Evolutionary conservation across 2,113 vertebrate species (phyloP), one percentile per base, ranked within the genome.

Genomic region (Siniperca chuatsi): DNA sequence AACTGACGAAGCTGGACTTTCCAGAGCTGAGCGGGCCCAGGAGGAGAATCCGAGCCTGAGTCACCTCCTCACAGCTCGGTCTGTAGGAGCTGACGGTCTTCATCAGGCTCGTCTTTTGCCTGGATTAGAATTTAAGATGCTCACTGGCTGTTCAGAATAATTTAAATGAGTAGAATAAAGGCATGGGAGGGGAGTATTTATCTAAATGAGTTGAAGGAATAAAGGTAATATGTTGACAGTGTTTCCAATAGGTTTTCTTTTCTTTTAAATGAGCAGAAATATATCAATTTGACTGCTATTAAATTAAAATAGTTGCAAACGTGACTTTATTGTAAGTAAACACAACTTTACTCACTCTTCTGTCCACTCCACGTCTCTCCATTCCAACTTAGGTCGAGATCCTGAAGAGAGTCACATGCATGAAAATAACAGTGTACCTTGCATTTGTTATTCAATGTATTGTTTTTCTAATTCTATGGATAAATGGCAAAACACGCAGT

Each of bases 1-100:
- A 96, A 71, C 95, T 96, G 89, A 96, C 87, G 87, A 96, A 96
- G 80, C 95, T 96, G 74, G 95, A 96, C 87, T 96, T 96, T 25
- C 95, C 95, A 15, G 94, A 94, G 54, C 88, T 73, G 11, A 95
- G 79, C 0, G 95, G 95, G 13, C 95, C 95, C 42, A 96, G 61
- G 37, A 96, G 90, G 74, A 96, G 92, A 81, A 96, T 86, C 42
- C 88, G 92, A 72, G 95, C 91, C 29, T 81, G 65, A 16, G 89
- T 68, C 71, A 78, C 89, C 6, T 74, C 85, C 40, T 52, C 23
- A 20, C 54, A 77, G 40, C 71, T 78, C 0, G 93, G 94, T 37
- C 50, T 91, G 91, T 93, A 94, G 18, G 92, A 92, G 84, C 85
- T 57, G 55, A 96, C 23, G 0, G 6, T 85, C 75, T 92, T 46